These are phyloP conservation scores for Laothoe populi DNA, from an alignment of 2,888 invertebrate species.

Conservation along the genomic window DNA sequence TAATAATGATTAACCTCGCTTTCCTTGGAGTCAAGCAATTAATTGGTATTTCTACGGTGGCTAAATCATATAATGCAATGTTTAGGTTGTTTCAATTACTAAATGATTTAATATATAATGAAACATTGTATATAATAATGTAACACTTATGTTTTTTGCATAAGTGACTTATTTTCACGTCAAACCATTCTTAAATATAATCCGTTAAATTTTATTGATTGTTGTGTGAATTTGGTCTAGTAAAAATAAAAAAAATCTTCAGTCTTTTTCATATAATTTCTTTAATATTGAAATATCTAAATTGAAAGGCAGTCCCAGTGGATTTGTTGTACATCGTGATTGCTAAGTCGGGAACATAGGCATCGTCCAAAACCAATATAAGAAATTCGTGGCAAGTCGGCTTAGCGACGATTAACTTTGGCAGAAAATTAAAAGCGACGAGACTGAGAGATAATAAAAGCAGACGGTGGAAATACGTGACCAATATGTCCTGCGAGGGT, in stretches of 20 bases:
- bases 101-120: not conserved
- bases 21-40: constrained; percentile 39
- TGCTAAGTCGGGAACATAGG: constrained; percentile 36
- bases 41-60: constrained; percentile 16
- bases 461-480: constrained; percentile 74
- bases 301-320: constrained; percentile 2
- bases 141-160: too few relatives aligned
- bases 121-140: not conserved
- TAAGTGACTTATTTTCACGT: too few relatives aligned
- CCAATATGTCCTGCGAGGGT: constrained; percentile 74
- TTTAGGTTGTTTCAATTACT: not conserved
- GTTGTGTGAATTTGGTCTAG: too few relatives aligned
- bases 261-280: not conserved
- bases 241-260: not conserved
- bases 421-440: constrained; percentile 75
- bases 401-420: constrained; percentile 67
- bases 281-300: constrained; percentile 4
- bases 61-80: not conserved
- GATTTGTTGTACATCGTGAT: constrained; percentile 33
- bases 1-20: constrained; percentile 49
- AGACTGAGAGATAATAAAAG: constrained; percentile 70
- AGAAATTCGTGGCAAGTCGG: constrained; percentile 58
- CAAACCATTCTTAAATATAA: too few relatives aligned
- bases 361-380: constrained; percentile 58
- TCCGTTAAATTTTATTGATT: too few relatives aligned